Evolutionary conservation across 2,888 invertebrate species (phyloP).

Genomic region (Bedellia somnulentella): DNA sequence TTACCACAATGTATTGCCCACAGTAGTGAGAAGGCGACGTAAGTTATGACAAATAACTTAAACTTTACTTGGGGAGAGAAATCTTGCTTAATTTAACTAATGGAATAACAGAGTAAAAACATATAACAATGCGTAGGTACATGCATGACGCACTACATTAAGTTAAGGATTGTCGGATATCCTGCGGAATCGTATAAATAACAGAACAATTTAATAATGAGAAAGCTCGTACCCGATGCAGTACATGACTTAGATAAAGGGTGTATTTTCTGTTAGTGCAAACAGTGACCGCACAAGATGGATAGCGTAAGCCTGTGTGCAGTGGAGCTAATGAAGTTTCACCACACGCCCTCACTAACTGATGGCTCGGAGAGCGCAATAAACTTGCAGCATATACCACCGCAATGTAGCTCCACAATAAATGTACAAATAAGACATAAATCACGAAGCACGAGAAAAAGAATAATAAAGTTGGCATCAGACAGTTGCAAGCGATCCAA

Average conservation of each 20-base stretch:
- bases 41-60: slow-evolving; percentile 46
- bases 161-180: too few species aligned
- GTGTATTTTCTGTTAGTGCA: too few species aligned
- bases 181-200: too few species aligned
- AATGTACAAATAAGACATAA: slow-evolving; percentile 1
- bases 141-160: too few species aligned
- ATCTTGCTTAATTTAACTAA: slow-evolving; percentile 56
- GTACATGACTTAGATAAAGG: too few species aligned
- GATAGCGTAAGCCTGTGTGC: slow-evolving; percentile 31
- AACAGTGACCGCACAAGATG: slow-evolving; percentile 35
- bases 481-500: too few species aligned
- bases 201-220: too few species aligned
- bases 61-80: slow-evolving; percentile 36
- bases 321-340: slow-evolving; percentile 20
- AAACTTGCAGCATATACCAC: not conserved
- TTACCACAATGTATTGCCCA: slow-evolving; percentile 46
- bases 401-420: not conserved
- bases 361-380: not conserved
- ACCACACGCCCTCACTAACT: slow-evolving; percentile 8
- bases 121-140: too few species aligned
- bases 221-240: too few species aligned
- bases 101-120: slow-evolving; percentile 23
- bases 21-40: slow-evolving; percentile 23
- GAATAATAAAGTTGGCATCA: slow-evolving; percentile 5
- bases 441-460: slow-evolving; percentile 3